A percentile compares a stretch with the other conserved stretches of the same genome.
phyloP scores from a whole-genome alignment of 2,888 invertebrate species.

The Leptothorax acervorum region DNA sequence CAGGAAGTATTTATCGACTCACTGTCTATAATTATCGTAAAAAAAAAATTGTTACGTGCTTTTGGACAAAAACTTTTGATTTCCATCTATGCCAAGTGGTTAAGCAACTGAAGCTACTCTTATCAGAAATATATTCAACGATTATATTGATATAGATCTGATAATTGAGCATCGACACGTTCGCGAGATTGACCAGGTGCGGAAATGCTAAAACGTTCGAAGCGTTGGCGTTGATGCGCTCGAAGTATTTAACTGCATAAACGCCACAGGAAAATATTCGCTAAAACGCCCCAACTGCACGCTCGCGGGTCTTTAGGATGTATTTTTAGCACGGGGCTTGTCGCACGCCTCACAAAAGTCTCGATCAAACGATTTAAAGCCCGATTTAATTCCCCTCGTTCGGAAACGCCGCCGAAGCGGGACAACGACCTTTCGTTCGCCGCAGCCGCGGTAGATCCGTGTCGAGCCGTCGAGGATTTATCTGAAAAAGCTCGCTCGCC shows the following conservation, averaged over 20 bases:
- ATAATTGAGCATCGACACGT: no score
- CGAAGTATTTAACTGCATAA: not conserved
- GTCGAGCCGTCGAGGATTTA: not conserved
- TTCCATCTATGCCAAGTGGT: not conserved
- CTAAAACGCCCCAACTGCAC: not conserved
- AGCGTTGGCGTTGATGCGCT: no score
- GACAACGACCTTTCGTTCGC: constrained; percentile 1
- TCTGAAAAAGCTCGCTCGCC: not conserved
- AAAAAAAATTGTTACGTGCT: no score
- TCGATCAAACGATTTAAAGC: constrained; percentile 14
- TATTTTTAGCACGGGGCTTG: constrained; percentile 17
- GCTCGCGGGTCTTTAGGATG: not conserved
- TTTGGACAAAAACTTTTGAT: not conserved
- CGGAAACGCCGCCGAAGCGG: not conserved
- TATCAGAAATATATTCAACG: not conserved
- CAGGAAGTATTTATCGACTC: not conserved
- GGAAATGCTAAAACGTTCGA: not conserved
- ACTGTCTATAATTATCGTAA: no score
- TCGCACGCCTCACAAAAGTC: constrained; percentile 3
- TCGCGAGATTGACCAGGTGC: not conserved
- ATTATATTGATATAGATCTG: not conserved
- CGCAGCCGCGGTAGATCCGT: not conserved
- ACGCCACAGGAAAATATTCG: not conserved
- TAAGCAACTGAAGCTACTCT: not conserved
- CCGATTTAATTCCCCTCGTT: constrained; percentile 24